Base-by-base conservation (phyloP, 2,888 invertebrate species). In the Rambutsinella grinnellia region DNA sequence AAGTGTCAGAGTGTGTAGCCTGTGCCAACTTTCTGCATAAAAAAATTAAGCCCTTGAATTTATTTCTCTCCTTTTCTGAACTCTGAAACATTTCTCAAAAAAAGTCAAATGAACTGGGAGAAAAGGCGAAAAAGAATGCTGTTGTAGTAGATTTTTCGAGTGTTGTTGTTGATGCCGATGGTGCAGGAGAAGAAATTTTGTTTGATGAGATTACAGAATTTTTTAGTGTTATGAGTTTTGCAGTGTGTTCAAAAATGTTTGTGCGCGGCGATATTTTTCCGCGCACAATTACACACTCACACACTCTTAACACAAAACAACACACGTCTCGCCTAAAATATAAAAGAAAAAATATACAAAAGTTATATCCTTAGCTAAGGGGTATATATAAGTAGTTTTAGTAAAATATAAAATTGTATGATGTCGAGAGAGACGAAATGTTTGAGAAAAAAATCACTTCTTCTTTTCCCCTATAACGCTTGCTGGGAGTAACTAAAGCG, bases 141-240 rank as follows among this genome's bases (percentile, higher is more conserved):
- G 76, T 76, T 76, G 68, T 76, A 68, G 76, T 76, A 76, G 76
- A 76, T 76, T 69, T 76, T 69, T 69, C 63, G 69, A 76, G 76
- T 76, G 76, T 76, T 76, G 76, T 58, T 69, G 66, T 68, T 66
- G 75, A 60, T 69, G 68, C 53, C 51, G 69, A 66, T 63, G 76
- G 76, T 76, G 76, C 76, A 76, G 76, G 69, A 63, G 67, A n/a
- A 69, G 69, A 6, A 21, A 49, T 49, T 58, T 63, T 57, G 49
- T n/a, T 24, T 69, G 51, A 28, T 69, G 27, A 21, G 23, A 24
- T 36, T 36, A 36, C 36, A 36, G 36, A 36, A 36, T 54, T 54
- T 54, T 54, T 54, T 21, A 21, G 54, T 54, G 54, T 54, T 54
- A 23, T n/a, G 54, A 15, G 54, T 21, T 54, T 54, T 74, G 76